phyloP scores from a whole-genome alignment of 2,797 vertebrate genomes.

The Gallinago solitaria region DNA sequence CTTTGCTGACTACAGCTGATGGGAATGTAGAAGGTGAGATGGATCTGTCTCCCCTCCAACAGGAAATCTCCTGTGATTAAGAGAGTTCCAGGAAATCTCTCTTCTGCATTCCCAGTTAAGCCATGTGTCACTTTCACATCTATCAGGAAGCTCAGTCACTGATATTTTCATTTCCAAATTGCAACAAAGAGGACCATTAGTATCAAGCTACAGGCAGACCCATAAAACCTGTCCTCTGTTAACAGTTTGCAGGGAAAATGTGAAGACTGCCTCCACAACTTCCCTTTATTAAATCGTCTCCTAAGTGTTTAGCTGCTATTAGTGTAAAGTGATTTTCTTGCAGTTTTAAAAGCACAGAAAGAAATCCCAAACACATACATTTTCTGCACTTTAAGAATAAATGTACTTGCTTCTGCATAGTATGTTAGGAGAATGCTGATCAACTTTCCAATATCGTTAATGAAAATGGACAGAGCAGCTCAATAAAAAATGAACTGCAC shows the following conservation, averaged over 20 bases:
- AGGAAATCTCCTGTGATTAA: neutral
- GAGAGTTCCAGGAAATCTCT: neutral
- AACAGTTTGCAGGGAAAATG: neutral
- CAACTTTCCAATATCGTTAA: constrained; percentile 10
- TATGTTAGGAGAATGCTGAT: neutral
- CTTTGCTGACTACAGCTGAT: neutral
- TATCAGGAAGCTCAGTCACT: neutral
- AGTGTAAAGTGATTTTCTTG: neutral
- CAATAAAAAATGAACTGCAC: constrained; percentile 27
- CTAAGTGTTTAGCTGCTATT: neutral
- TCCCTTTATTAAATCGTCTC: neutral
- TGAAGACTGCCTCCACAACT: neutral
- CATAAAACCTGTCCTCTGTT: neutral
- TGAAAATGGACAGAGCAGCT: constrained; percentile 23
- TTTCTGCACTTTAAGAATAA: neutral
- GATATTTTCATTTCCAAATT: neutral
- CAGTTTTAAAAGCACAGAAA: constrained; percentile 12
- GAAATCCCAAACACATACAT: neutral
- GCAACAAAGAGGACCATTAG: neutral
- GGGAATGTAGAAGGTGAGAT: neutral
- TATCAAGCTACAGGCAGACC: neutral
- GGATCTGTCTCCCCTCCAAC: neutral
- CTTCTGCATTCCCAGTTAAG: neutral
- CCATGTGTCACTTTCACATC: neutral
- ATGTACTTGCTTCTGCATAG: neutral